Conservation (phyloP, 2,797 vertebrate genomes). For the Tenualosa thibaudeaui region DNA sequence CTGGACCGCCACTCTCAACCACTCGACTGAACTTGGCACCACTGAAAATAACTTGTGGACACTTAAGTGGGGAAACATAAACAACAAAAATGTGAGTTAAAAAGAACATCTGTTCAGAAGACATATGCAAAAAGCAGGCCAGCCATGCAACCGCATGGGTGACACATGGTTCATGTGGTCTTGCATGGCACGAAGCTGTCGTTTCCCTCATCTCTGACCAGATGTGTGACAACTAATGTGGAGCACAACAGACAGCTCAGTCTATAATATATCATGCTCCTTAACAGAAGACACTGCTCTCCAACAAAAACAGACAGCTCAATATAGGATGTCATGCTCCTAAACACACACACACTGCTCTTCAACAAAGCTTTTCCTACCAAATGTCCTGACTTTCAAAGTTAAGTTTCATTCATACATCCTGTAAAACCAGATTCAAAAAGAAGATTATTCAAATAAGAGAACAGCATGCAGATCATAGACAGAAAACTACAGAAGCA, state of each 20-base stretch:
- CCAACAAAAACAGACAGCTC: neutral
- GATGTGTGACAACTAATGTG: neutral
- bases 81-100: neutral
- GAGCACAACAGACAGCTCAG: neutral
- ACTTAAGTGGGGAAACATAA: neutral
- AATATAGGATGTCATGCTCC: neutral
- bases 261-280: neutral
- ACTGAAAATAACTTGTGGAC: neutral
- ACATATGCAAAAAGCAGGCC: neutral
- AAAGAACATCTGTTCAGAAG: neutral
- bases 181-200: neutral
- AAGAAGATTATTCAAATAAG: neutral
- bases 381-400: neutral
- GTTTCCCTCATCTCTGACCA: neutral
- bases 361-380: neutral
- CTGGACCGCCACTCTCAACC: neutral
- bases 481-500: neutral
- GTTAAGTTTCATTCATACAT: neutral
- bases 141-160: neutral
- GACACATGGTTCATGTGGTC: neutral
- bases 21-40: neutral
- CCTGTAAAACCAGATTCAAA: neutral
- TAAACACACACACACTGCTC: neutral
- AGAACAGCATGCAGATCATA: neutral
- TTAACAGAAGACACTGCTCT: neutral